These are phyloP conservation scores for Grammomys dolichurus DNA, from an alignment of 2,113 vertebrate genomes.

Conservation along the genomic window DNA sequence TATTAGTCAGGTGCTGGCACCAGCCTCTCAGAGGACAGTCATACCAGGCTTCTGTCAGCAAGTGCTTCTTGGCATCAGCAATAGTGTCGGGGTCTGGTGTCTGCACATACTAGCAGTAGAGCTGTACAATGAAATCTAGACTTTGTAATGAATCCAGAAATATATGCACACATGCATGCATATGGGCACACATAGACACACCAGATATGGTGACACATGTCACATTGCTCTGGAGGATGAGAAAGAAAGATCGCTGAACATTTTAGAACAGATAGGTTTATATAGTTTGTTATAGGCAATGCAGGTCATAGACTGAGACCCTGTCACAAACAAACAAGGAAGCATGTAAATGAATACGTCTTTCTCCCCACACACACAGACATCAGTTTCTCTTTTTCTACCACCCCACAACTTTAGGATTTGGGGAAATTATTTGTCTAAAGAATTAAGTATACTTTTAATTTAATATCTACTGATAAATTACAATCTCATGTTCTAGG, in stretches of 20 bases:
- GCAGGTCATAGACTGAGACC: too few relatives aligned
- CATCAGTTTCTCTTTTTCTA: neutral
- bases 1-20: too few relatives aligned
- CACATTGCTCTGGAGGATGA: too few relatives aligned
- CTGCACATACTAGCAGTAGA: neutral
- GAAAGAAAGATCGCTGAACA: too few relatives aligned
- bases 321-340: too few relatives aligned
- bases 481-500: neutral
- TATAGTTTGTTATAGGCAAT: too few relatives aligned
- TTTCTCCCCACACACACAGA: neutral
- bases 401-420: neutral
- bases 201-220: too few relatives aligned
- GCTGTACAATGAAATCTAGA: neutral
- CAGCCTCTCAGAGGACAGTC: too few relatives aligned
- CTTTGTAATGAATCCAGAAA: neutral
- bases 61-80: too few relatives aligned
- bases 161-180: neutral
- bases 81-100: too few relatives aligned
- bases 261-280: too few relatives aligned
- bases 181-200: neutral
- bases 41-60: too few relatives aligned
- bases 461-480: neutral
- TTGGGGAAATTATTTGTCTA: constrained; percentile 4
- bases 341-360: neutral
- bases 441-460: neutral